Percentiles rank a stretch among this genome's conserved stretches.
Conservation (phyloP, 2,888 invertebrate species). For the Polydrusus cervinus region DNA sequence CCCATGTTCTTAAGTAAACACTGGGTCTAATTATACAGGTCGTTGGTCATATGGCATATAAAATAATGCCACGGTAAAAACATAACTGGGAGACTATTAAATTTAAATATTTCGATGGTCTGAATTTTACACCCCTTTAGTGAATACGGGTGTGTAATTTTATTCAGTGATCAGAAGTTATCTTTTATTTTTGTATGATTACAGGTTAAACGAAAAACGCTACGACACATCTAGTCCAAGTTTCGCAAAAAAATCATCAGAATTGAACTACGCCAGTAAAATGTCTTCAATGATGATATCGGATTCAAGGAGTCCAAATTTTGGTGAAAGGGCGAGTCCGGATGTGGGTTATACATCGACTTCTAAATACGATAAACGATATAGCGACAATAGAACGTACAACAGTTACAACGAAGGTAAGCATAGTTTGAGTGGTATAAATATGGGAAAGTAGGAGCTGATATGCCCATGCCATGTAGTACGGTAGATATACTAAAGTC, state of each 20-base stretch:
- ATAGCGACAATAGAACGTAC: slow-evolving; percentile 62
- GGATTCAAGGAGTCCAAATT: slow-evolving; percentile 66
- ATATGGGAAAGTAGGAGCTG: no score
- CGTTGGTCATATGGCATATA: no score
- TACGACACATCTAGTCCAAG: slow-evolving; percentile 66
- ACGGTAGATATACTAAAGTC: no score
- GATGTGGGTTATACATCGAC: slow-evolving; percentile 60
- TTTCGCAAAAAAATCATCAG: slow-evolving; percentile 63
- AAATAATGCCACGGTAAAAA: no score
- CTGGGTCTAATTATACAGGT: no score
- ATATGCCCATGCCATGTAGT: no score
- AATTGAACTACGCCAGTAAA: slow-evolving; percentile 65
- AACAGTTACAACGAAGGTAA: slow-evolving; percentile 57
- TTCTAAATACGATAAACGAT: slow-evolving; percentile 64
- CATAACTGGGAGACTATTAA: no score
- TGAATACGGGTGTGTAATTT: no score
- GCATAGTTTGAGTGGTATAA: neutral
- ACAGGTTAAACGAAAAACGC: slow-evolving; percentile 60
- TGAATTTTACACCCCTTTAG: no score
- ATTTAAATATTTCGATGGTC: no score
- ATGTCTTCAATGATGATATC: slow-evolving; percentile 67
- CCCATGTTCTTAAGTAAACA: no score
- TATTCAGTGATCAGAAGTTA: no score
- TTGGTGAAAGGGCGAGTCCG: slow-evolving; percentile 64
- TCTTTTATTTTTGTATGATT: neutral